Base-by-base conservation (phyloP, 1,140 invertebrate species). In the Papilio xuthus region DNA sequence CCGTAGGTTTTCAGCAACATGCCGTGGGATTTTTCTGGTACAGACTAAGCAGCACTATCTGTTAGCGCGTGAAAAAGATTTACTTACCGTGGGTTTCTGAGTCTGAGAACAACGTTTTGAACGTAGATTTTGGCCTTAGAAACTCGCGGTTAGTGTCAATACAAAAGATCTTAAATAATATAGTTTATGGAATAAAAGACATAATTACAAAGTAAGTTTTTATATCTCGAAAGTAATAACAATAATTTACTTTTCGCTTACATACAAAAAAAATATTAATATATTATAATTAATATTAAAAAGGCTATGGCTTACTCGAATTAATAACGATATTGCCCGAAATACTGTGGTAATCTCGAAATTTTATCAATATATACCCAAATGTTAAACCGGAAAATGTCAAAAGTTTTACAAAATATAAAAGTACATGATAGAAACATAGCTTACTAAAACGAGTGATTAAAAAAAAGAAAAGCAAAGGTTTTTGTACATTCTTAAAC, bases 211-310 rank as follows among this genome's bases (percentile, higher is more conserved):
- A 91, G 83, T 92, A 92, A 92, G 87, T 92, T 86, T 92, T 90
- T 92, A 91, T 92, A 90, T 90, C 78, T 90, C 83, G 86, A 85
- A 89, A 87, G 83, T 84, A 86, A 76, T 91, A 92, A 92, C 90
- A 92, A 92, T 92, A 92, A 92, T 90, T 91, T 92, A 91, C 82
- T 90, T 87, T 88, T 83, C 79, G 87, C 77, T 81, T 89, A 90
- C 88, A 84, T 87, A 92, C 85, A 89, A 90, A 86, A 88, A 86
- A 84, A 86, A 84, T 84, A 88, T 85, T 85, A 88, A 80, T 84
- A 84, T 78, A 83, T 83, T 83, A 84, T 79, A 81, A 87, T 85
- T 87, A 90, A 90, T 84, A 85, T 88, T 87, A 88, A 80, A 86
- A 87, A 81, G 81, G 82, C 83, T 85, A 90, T 90, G 88, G 86